Conservation (phyloP, 2,888 invertebrate species). For the Panorpa germanica region DNA sequence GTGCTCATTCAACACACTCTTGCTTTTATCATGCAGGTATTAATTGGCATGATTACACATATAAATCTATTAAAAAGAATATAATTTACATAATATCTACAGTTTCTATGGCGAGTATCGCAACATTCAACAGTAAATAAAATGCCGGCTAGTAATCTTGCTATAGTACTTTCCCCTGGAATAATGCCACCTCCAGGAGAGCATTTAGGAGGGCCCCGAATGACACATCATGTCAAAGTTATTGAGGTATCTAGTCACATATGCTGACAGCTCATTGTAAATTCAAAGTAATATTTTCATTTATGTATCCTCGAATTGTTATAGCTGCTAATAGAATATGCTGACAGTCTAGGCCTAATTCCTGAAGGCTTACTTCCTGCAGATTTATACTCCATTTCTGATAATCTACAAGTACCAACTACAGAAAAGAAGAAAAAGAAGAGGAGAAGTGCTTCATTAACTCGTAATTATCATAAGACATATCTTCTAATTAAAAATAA, state of each 20-base stretch:
- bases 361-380: no score
- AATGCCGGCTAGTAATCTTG: conserved; percentile 70
- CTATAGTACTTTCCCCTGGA: conserved; percentile 72
- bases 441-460: conserved; percentile 70
- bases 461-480: conserved; percentile 34
- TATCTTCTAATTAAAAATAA: conserved; percentile 1
- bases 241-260: conserved; percentile 32
- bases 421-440: conserved; percentile 49
- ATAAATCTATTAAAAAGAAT: conserved; percentile 3
- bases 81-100: not conserved
- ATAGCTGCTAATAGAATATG: conserved; percentile 59
- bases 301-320: conserved; percentile 15
- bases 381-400: no score
- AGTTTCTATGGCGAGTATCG: conserved; percentile 28
- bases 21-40: conserved; percentile 63
- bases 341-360: conserved; percentile 51
- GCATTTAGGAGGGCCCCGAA: conserved; percentile 38
- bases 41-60: conserved; percentile 5
- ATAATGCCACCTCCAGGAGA: conserved; percentile 65
- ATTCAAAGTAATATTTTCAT: conserved; percentile 9
- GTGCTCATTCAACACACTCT: conserved; percentile 58
- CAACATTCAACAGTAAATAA: conserved; percentile 49
- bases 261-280: not conserved
- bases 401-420: conserved; percentile 13
- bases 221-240: conserved; percentile 49